A percentile compares a stretch with the other conserved stretches of the same genome.
Evolutionary conservation across 2,797 vertebrate species (phyloP).

Genomic region (Perodicticus potto): DNA sequence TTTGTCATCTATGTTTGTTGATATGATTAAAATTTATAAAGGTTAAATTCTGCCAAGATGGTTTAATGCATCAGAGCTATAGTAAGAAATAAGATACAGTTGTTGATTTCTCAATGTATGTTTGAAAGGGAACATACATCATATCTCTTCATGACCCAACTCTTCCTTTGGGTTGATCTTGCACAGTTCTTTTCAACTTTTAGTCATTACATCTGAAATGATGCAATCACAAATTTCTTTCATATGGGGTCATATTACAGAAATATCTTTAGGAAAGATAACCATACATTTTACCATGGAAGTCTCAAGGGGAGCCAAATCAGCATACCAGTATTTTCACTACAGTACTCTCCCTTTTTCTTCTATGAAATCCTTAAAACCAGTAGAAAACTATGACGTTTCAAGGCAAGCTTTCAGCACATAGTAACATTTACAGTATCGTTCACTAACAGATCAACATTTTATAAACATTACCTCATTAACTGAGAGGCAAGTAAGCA

Average conservation of each 20-base stretch:
- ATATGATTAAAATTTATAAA: slow-evolving; percentile 39
- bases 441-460: slow-evolving; percentile 75
- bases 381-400: slow-evolving; percentile 1
- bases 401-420: slow-evolving; percentile 49
- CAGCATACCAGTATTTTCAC: slow-evolving; percentile 7
- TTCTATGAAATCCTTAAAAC: slow-evolving; percentile 48
- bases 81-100: slow-evolving; percentile 13
- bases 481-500: slow-evolving; percentile 81
- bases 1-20: background rate
- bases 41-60: background rate
- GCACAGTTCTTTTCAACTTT: slow-evolving; percentile 23
- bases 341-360: slow-evolving; percentile 36
- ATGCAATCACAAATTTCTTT: slow-evolving; percentile 25
- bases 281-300: slow-evolving; percentile 6
- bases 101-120: slow-evolving; percentile 4
- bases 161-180: slow-evolving; percentile 29
- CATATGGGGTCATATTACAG: background rate
- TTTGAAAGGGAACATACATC: slow-evolving; percentile 40
- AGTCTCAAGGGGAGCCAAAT: slow-evolving; percentile 6
- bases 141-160: slow-evolving; percentile 39
- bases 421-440: slow-evolving; percentile 65
- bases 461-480: slow-evolving; percentile 78
- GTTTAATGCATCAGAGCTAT: slow-evolving; percentile 12
- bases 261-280: slow-evolving; percentile 35
- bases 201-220: background rate